phyloP scores from a whole-genome alignment of 2,888 invertebrate species.

The Schrankia costaestrigalis region DNA sequence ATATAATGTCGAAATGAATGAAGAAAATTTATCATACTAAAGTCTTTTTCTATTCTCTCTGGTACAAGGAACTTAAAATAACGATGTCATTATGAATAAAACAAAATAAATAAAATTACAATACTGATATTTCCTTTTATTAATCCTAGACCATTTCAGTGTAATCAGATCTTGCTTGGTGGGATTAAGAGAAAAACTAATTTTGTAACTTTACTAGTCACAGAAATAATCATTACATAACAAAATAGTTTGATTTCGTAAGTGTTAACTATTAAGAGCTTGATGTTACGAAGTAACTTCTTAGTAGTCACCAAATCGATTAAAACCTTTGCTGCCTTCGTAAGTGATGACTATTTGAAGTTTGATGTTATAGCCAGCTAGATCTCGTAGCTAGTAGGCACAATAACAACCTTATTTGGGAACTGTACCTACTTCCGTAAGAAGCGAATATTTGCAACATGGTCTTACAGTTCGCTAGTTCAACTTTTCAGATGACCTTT shows the following conservation, averaged over 20 bases:
- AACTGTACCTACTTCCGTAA: no score
- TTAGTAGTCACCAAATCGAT: no score
- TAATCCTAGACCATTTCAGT: slow-evolving; percentile 15
- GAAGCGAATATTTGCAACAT: no score
- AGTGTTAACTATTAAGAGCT: no score
- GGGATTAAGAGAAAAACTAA: no score
- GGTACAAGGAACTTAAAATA: slow-evolving; percentile 22
- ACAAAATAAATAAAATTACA: slow-evolving; percentile 35
- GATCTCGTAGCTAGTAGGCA: slow-evolving; percentile 24
- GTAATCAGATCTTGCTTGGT: slow-evolving; percentile 13
- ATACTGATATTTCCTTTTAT: slow-evolving; percentile 44
- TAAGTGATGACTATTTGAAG: not conserved
- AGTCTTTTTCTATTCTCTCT: slow-evolving; percentile 70
- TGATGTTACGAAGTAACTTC: no score
- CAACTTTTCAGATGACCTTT: slow-evolving; percentile 27
- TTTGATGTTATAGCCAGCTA: slow-evolving; percentile 28
- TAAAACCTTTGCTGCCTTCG: slow-evolving; percentile 16
- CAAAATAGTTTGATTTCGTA: no score
- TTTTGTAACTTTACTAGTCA: no score
- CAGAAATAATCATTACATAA: no score
- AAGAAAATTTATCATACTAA: slow-evolving; percentile 23
- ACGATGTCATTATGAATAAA: slow-evolving; percentile 10
- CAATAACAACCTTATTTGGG: no score
- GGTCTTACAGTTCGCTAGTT: slow-evolving; percentile 25
- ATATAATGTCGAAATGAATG: slow-evolving; percentile 20